phyloP scores from a whole-genome alignment of 1,140 invertebrate species.

The Meteorus sp. region DNA sequence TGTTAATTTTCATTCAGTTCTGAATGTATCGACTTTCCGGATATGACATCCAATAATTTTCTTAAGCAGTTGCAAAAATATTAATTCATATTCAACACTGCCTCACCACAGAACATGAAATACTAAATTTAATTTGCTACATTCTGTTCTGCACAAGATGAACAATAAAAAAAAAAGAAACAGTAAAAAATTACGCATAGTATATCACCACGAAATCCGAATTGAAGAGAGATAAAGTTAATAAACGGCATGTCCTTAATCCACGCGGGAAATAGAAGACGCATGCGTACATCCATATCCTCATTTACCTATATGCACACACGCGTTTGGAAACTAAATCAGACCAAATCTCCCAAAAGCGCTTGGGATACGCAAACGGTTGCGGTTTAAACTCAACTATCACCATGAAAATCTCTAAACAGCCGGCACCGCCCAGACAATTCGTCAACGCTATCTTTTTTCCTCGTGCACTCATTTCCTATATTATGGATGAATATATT shows the following conservation, averaged over 20 bases:
- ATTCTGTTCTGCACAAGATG: no score
- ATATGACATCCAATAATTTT: no score
- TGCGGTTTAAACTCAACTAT: conserved; percentile 30
- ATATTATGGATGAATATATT: neutral
- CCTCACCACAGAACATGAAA: no score
- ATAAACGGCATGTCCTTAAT: conserved; percentile 22
- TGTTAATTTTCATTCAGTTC: no score
- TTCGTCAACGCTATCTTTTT: conserved; percentile 53
- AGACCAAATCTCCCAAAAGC: conserved; percentile 27
- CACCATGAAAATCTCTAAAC: conserved; percentile 42
- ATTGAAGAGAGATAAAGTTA: conserved; percentile 12
- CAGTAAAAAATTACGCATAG: no score
- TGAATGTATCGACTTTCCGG: no score
- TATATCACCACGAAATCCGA: neutral
- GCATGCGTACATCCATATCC: conserved; percentile 1
- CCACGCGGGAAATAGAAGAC: conserved; percentile 22
- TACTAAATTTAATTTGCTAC: no score
- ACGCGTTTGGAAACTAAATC: conserved; percentile 29
- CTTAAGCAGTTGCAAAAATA: no score
- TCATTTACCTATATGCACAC: conserved; percentile 5
- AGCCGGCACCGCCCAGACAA: conserved; percentile 33
- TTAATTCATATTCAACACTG: no score
- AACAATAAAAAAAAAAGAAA: neutral
- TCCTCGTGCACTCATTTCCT: neutral
- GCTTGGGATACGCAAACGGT: conserved; percentile 19